Base-by-base conservation (phyloP, 2,113 vertebrate species). In the Vanacampus margaritifer region DNA sequence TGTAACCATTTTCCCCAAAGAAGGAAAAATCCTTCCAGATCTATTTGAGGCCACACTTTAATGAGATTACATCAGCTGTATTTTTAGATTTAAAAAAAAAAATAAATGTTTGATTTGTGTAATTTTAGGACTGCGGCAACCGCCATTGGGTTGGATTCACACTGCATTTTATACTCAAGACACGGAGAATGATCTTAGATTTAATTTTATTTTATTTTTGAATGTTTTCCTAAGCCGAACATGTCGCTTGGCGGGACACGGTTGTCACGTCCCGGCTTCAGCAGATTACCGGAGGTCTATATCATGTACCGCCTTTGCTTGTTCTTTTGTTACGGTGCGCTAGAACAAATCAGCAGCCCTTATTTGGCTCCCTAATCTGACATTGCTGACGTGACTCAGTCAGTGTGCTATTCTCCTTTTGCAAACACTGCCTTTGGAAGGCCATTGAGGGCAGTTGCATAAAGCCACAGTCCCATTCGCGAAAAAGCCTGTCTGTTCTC, bases 11-110 rank as follows among this genome's bases (percentile, higher is more conserved):
- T 79, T 64, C 76, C 71, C 56, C 68, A 68, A 63, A 37, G 11
- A 69, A 75, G 78, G 81, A 86, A 85, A n/a, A 32, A 83, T 72
- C 58, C 62, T 68, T 53, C 45, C 69, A 64, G 51, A 66, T 78
- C 64, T 77, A 68, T 84, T 85, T 78, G 60, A 78, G 68, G 48
- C 53, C 60, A 43, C 48, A 50, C 68, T 39, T 66, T 68, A 69
- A 2, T 64, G 67, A 72, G 69, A 71, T 75, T 65, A 78, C 50
- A 63, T 64, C 71, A 48, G 8, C 39, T 46, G 59, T 37, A 43
- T 53, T 57, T 59, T 56, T 72, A 62, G 71, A 76, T 68, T 65
- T 59, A 48, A 75, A 74, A 78, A 16, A 61, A 66, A 71, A 1
- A 46, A 7, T 11, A 39, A 6, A 74, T 12, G 65, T 32, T 50